Conservation (phyloP, 2,888 invertebrate species). For the Octonoba sinensis region DNA sequence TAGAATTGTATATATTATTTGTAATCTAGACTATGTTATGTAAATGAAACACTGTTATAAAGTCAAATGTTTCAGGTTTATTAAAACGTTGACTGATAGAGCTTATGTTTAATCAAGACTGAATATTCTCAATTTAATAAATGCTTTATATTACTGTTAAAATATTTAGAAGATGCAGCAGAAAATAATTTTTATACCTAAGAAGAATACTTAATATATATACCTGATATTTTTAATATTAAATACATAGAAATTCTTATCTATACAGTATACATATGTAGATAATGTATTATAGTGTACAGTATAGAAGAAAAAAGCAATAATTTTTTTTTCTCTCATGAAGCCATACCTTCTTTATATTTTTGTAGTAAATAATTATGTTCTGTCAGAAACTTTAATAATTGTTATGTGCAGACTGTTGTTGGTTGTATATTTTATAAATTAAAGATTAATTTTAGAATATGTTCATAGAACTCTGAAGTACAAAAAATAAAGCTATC, state of each 20-base stretch:
- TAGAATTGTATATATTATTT: too few species aligned
- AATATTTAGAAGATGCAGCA: too few species aligned
- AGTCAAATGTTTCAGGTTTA: too few species aligned
- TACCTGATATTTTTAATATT: too few species aligned
- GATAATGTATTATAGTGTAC: slow-evolving; percentile 36
- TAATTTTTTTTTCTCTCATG: not conserved
- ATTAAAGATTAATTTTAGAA: slow-evolving; percentile 41
- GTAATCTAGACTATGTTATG: too few species aligned
- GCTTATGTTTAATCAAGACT: slow-evolving; percentile 37
- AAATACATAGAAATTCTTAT: too few species aligned
- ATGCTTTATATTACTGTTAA: too few species aligned
- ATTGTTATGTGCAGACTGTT: slow-evolving; percentile 32
- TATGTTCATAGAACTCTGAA: slow-evolving; percentile 37
- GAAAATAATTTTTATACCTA: too few species aligned
- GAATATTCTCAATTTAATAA: not conserved
- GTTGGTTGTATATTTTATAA: slow-evolving; percentile 53
- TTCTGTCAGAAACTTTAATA: slow-evolving; percentile 35
- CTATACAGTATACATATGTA: not conserved
- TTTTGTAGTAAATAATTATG: slow-evolving; percentile 10
- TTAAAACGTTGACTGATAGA: slow-evolving; percentile 7
- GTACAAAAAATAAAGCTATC: slow-evolving; percentile 50
- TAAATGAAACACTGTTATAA: too few species aligned
- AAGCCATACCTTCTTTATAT: slow-evolving; percentile 21
- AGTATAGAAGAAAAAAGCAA: slow-evolving; percentile 26
- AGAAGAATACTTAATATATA: too few species aligned